These are phyloP conservation scores for Mercenaria mercenaria DNA, from an alignment of 1,140 invertebrate genomes.

Conservation along the genomic window DNA sequence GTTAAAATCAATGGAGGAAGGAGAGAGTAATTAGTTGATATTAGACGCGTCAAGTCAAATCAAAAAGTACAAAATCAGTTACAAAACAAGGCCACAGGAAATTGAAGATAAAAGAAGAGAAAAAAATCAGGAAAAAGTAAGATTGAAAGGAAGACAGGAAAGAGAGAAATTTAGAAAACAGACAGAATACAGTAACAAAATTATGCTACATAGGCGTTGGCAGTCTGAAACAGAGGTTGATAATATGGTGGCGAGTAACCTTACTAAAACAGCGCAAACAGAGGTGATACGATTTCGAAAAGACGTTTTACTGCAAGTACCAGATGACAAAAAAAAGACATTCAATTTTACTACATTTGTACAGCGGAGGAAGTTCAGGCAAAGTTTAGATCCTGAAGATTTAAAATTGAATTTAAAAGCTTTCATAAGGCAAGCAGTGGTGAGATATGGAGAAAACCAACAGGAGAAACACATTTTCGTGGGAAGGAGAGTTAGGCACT, in stretches of 20 bases:
- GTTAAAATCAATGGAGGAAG: constrained; percentile 48
- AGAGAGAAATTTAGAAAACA: constrained; percentile 30
- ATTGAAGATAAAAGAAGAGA: neutral
- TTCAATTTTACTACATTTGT: constrained; percentile 48
- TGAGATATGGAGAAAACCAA: constrained; percentile 30
- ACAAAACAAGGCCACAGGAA: neutral
- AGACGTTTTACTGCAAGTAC: constrained; percentile 45
- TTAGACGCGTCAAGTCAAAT: constrained; percentile 7
- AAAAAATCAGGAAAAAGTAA: neutral
- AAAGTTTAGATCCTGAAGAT: constrained; percentile 36
- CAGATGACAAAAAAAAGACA: constrained; percentile 36
- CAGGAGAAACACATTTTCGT: constrained; percentile 47
- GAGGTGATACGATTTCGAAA: constrained; percentile 52
- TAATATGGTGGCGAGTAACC: constrained; percentile 34
- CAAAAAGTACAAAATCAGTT: neutral
- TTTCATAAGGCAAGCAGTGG: constrained; percentile 29
- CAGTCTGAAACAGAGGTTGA: constrained; percentile 43
- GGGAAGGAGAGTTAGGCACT: constrained; percentile 45
- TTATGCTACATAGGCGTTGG: constrained; percentile 38
- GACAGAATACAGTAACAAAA: constrained; percentile 8
- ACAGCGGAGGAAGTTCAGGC: constrained; percentile 17
- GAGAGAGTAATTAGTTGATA: constrained; percentile 19
- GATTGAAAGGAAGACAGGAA: constrained; percentile 4
- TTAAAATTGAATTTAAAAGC: constrained; percentile 32
- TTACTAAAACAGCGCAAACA: constrained; percentile 3